phyloP scores from a whole-genome alignment of 2,113 vertebrate species.

The Ovibos moschatus region DNA sequence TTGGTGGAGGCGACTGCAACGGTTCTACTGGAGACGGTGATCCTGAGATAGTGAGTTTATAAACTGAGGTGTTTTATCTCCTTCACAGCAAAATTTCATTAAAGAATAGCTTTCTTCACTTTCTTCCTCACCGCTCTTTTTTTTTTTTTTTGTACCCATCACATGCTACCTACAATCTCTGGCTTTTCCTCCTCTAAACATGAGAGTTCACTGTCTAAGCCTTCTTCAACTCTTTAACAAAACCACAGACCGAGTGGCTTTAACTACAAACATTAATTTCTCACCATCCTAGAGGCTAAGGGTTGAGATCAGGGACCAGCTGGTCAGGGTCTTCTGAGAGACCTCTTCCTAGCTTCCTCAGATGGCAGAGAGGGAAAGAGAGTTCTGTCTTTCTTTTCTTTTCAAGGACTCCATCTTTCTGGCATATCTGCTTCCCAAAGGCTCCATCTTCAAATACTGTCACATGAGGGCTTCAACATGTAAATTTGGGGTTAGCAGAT shows the following conservation, averaged over 20 bases:
- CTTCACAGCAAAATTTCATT: neutral
- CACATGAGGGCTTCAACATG: neutral
- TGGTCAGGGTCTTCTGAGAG: neutral
- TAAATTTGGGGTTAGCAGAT: neutral
- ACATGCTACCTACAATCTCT: neutral
- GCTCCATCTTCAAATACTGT: neutral
- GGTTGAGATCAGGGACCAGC: neutral
- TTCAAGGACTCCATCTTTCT: neutral
- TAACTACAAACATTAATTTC: neutral
- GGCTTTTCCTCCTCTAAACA: neutral
- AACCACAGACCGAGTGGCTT: neutral
- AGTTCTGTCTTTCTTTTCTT: neutral
- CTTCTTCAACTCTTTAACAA: neutral
- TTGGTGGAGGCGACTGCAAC: neutral
- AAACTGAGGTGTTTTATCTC: neutral
- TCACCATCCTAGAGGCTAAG: neutral
- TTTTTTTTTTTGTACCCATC: neutral
- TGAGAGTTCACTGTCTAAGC: neutral
- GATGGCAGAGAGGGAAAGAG: neutral
- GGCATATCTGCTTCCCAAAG: neutral
- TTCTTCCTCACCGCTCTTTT: neutral
- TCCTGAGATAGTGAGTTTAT: neutral
- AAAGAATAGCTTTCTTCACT: neutral
- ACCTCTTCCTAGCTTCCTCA: neutral
- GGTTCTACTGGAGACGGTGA: neutral